Percentiles rank a stretch among this genome's conserved stretches.
These are phyloP conservation scores for Cephus sareptanus DNA, from an alignment of 2,888 invertebrate species.

Conservation along the genomic window DNA sequence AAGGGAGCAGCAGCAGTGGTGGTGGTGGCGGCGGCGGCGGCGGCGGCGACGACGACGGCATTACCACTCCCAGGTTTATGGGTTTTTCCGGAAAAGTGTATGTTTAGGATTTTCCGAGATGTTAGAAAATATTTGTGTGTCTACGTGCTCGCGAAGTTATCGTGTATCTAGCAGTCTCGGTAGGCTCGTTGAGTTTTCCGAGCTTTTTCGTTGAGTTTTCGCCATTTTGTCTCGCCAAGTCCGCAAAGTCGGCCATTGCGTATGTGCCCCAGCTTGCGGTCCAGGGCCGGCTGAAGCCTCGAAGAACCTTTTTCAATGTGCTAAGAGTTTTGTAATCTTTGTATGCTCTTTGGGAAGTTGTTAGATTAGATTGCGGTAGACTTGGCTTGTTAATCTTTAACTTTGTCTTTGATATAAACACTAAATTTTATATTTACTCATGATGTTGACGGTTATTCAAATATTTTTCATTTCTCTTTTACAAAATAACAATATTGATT, in stretches of 20 bases:
- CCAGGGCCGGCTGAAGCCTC: conserved; percentile 31
- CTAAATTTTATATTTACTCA: too few relatives aligned
- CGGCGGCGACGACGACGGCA: background rate
- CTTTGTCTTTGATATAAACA: too few relatives aligned
- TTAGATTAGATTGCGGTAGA: too few relatives aligned
- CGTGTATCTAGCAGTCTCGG: background rate
- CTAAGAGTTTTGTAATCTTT: too few relatives aligned
- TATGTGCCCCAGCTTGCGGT: conserved; percentile 28
- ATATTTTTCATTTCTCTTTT: too few relatives aligned
- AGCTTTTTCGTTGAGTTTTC: conserved; percentile 48
- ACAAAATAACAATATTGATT: too few relatives aligned
- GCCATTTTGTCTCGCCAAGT: conserved; percentile 61
- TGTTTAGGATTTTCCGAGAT: background rate
- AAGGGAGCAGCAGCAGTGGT: background rate
- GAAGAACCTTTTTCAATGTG: too few relatives aligned
- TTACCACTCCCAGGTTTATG: background rate
- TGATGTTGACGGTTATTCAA: too few relatives aligned
- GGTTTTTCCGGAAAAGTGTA: conserved; percentile 3
- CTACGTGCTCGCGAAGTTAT: conserved; percentile 5
- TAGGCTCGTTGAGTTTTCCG: conserved; percentile 19
- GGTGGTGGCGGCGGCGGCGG: conserved; percentile 8
- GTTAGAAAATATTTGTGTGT: background rate
- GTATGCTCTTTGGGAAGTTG: too few relatives aligned
- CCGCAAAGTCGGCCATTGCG: conserved; percentile 61
- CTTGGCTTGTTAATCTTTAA: too few relatives aligned